Percentiles rank a stretch among this genome's conserved stretches.
These are phyloP conservation scores for Acrocephalus kingi DNA, from an alignment of 2,113 vertebrate genomes.

Conservation along the genomic window DNA sequence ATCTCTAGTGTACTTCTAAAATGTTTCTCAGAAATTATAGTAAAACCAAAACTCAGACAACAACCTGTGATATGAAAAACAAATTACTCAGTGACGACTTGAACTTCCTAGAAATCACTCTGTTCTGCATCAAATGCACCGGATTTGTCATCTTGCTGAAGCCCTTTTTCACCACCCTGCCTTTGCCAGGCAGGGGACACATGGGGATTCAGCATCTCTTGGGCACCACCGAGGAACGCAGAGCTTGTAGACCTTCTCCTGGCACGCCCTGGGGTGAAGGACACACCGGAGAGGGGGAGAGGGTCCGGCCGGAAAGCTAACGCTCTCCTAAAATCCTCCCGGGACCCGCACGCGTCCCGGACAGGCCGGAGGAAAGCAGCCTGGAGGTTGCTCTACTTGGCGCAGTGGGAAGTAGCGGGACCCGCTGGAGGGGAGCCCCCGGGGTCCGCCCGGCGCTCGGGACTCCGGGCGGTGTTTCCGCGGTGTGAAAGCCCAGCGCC, in stretches of 20 bases:
- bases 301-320: neutral
- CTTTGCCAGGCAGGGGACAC: neutral
- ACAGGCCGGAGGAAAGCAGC: neutral
- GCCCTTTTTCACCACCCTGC: neutral
- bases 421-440: neutral
- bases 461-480: neutral
- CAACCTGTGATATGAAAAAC: neutral
- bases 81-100: neutral
- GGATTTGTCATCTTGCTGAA: neutral
- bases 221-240: neutral
- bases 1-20: neutral
- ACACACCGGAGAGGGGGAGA: neutral
- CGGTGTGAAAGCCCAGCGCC: neutral
- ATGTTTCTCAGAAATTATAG: neutral
- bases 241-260: neutral
- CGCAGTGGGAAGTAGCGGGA: neutral
- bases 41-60: constrained; percentile 20
- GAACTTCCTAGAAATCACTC: constrained; percentile 35
- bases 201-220: neutral
- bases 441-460: neutral
- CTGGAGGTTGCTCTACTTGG: neutral
- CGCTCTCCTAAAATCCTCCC: neutral
- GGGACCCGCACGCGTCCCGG: rapidly evolving
- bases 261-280: too few species aligned
- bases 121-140: neutral